phyloP scores from a whole-genome alignment of 2,888 invertebrate species.

The Luperina testacea region DNA sequence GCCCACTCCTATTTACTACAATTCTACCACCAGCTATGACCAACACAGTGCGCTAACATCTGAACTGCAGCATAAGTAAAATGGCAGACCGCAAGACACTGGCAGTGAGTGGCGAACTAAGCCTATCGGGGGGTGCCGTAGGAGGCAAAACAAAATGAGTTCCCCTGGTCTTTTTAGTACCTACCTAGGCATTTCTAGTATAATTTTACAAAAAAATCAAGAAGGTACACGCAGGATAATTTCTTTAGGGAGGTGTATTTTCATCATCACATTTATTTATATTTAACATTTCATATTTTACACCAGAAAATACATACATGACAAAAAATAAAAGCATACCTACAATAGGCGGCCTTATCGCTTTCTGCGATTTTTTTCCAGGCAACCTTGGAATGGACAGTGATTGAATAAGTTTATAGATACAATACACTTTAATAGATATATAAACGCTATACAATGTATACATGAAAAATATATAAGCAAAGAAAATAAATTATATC shows the following conservation, averaged over 20 bases:
- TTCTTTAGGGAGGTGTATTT: not conserved
- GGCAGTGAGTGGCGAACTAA: not conserved
- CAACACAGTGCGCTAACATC: not conserved
- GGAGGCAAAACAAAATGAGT: not conserved
- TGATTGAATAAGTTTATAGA: not conserved
- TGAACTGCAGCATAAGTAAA: not conserved
- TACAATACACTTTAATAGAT: not conserved
- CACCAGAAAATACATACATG: no score
- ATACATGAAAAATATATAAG: no score
- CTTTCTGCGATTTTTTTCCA: not conserved
- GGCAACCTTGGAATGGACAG: not conserved
- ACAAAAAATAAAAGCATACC: not conserved
- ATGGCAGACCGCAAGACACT: not conserved
- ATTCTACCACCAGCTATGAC: not conserved
- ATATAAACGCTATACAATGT: no score
- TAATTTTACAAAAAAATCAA: not conserved
- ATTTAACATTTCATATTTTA: no score
- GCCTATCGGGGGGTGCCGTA: not conserved
- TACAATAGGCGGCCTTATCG: not conserved
- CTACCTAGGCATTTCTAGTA: no score
- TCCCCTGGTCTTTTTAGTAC: not conserved
- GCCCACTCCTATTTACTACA: not conserved
- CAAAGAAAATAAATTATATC: no score
- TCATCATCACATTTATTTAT: not conserved
- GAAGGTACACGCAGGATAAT: not conserved